Evolutionary conservation across 2,113 vertebrate genomes (phyloP), one percentile per base, ranked within the genome.

Genomic region (Casuarius casuarius): DNA sequence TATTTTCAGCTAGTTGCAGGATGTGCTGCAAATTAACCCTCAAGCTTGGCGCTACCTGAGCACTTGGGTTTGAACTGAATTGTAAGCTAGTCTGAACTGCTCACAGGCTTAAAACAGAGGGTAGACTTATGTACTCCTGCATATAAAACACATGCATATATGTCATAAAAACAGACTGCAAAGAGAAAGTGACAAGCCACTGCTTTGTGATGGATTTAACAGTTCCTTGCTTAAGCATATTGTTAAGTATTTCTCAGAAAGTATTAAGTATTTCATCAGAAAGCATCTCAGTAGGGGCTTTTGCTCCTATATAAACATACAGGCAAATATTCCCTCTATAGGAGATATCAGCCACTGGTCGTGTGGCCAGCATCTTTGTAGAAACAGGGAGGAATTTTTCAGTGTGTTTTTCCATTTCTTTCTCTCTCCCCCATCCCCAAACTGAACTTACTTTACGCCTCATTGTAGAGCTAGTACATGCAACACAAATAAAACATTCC

Each of bases 21-120:
- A 89, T 81, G 73, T 62, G 44, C 74, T 94, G 65, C n/a, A 82
- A 68, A 74, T 67, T 81, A 73, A 71, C 68, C 56, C 72, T 90
- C 85, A 49, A 70, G 28, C 14, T 72, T 65, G 38, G 65, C 12
- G 51, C 28, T n/a, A 56, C 31, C 46, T 46, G 59, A 78, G 51
- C 13, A 25, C 11, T 78, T 58, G 1, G 11, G 46, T 89, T 46
- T 82, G 26, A 84, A 87, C 1, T 54, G 29, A 66, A 89, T 62
- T 66, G 15, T 65, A 86, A 84, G 12, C n/a, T 74, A 40, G 7
- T 73, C 29, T 68, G 68, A 16, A 29, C 18, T 66, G 46, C 58
- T 21, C 40, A 65, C 29, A n/a, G 38, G 40, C 35, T 74, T 71
- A 87, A 82, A 87, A 62, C 0, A 70, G 38, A 23, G 58, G 2